These are phyloP conservation scores for Mandrillus leucophaeus DNA, from an alignment of 2,113 vertebrate species.

Conservation along the genomic window DNA sequence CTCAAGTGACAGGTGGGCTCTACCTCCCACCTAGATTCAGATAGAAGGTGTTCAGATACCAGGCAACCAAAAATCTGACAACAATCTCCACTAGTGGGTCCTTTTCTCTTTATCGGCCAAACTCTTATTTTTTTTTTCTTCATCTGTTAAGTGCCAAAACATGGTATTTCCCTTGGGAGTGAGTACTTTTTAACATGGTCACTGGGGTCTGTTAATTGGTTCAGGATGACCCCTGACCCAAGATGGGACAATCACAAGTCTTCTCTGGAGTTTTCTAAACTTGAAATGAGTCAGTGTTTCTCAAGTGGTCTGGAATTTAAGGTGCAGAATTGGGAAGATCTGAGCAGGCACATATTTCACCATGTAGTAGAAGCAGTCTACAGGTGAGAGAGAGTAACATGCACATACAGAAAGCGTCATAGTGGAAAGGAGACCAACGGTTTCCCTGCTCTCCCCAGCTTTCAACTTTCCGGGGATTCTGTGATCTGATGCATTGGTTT, in stretches of 20 bases:
- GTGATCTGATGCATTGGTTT: neutral
- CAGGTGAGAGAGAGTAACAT: neutral
- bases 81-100: neutral
- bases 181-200: neutral
- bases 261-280: neutral
- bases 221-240: neutral
- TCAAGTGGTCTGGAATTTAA: neutral
- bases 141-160: neutral
- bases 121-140: neutral
- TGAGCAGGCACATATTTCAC: neutral
- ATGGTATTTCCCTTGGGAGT: neutral
- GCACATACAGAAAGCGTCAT: neutral
- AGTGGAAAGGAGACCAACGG: neutral
- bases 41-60: neutral
- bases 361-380: neutral
- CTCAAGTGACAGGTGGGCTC: neutral
- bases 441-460: neutral
- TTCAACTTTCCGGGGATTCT: neutral
- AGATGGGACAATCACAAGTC: neutral
- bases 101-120: neutral
- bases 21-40: slow-evolving; percentile 7
- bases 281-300: neutral
- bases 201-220: neutral
- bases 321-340: neutral
- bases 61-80: neutral